Base-by-base conservation (phyloP, 2,797 vertebrate genomes). In the Girardinus metallicus region DNA sequence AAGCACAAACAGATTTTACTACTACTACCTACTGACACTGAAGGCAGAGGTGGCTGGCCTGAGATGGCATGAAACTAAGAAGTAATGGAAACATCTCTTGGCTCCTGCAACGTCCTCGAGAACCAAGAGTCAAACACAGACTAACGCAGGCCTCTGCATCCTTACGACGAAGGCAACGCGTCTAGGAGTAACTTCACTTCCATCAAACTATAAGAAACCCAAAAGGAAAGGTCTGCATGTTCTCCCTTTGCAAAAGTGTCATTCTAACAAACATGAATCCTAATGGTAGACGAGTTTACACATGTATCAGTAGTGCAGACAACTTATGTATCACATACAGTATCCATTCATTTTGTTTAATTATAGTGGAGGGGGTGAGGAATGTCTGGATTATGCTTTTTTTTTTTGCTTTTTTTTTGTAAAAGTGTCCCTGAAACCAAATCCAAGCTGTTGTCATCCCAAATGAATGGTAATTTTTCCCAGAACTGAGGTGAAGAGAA, bases 391-490 rank as follows among this genome's bases (percentile, higher is more conserved):
- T 93, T 53, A 92, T 91, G 88, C 77, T 85, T 89, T 53, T 53
- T 26, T 53, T 44, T 11, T 53, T 51, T 2, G 16, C 5, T 26
- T 53, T 53, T 3, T 53, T 26, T 10, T 92, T 92, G 82, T 89
- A 72, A 93, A 92, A 92, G 89, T 89, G 84, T 95, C 91, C 92
- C 91, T 93, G 92, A 95, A 92, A 92, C 92, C 88, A 94, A 93
- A 93, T 92, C 92, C 93, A 91, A 93, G 90, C 81, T 41, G 81
- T 94, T 88, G 89, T 94, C 89, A 85, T 92, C 80, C 86, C 79
- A 89, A 53, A 91, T 93, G 84, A 92, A 93, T 83, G 86, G 73
- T 80, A 79, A 44, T 55, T 43, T 71, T 60, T 60, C 83, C 80
- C 81, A 85, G 87, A 81, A 89, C 85, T 81, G 86, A 89, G 85